These are phyloP conservation scores for Entosphenus tridentatus DNA, from an alignment of 2,113 vertebrate species.

Conservation along the genomic window DNA sequence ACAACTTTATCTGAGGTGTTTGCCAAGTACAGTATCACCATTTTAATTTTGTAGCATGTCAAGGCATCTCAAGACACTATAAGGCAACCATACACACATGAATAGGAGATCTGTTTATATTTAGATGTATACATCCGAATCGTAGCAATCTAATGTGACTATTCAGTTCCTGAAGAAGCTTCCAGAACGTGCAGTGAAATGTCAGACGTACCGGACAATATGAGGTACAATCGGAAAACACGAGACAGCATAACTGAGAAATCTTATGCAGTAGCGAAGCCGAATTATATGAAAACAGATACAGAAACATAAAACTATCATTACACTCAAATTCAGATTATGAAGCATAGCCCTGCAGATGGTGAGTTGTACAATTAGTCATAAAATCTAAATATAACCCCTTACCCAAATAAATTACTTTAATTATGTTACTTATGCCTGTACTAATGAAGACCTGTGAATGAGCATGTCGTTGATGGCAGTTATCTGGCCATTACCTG, in stretches of 20 bases:
- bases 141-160: no score
- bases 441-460: not conserved
- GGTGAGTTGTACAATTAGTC: not conserved
- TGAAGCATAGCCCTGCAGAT: not conserved
- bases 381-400: not conserved
- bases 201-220: not conserved
- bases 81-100: no score
- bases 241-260: not conserved
- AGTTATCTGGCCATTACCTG: slow-evolving; percentile 29
- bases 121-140: no score
- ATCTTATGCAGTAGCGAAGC: no score
- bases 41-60: not conserved
- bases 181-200: not conserved
- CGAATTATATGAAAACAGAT: no score
- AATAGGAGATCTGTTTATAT: not conserved
- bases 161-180: no score
- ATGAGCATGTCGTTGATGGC: no score
- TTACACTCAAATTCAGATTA: not conserved
- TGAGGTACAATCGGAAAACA: no score
- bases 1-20: not conserved
- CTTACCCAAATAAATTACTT: not conserved
- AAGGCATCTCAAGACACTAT: not conserved
- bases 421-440: not conserved
- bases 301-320: no score
- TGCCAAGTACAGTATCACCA: not conserved